Conservation (phyloP, 2,888 invertebrate genomes). For the Cosmia trapezina region DNA sequence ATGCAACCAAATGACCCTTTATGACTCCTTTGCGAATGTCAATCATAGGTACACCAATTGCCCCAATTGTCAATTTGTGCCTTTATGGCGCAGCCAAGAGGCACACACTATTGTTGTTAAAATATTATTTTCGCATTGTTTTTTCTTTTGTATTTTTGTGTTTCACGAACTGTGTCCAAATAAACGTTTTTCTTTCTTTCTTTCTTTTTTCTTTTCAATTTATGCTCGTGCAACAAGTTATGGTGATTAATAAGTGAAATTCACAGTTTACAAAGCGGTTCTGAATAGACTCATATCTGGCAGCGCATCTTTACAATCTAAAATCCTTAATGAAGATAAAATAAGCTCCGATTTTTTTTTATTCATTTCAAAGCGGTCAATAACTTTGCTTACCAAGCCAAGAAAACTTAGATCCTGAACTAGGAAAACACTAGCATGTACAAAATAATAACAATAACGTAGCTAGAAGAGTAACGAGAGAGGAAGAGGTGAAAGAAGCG, state of each 20-base stretch:
- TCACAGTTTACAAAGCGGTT: not conserved
- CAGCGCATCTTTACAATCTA: not conserved
- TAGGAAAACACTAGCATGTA: not conserved
- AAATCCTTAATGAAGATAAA: not conserved
- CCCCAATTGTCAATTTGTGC: no score
- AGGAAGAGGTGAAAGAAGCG: constrained; percentile 24
- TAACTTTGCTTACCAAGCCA: constrained; percentile 16
- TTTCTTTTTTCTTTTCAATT: no score
- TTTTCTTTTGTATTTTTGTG: no score
- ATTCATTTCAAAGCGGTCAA: constrained; percentile 5
- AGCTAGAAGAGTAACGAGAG: no score
- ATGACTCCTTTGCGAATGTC: no score
- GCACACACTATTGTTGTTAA: no score
- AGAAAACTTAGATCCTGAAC: constrained; percentile 21
- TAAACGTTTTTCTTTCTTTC: no score
- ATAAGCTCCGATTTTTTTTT: not conserved
- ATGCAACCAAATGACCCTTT: no score
- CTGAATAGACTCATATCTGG: not conserved
- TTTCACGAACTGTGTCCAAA: no score
- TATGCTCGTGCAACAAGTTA: not conserved
- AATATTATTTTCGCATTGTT: no score
- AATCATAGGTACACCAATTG: no score
- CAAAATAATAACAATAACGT: constrained; percentile 10
- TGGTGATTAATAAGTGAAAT: not conserved
- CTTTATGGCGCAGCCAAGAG: no score